Evolutionary conservation across 2,113 vertebrate genomes (phyloP), one percentile per base, ranked within the genome.

Genomic region (Corythaeola cristata): DNA sequence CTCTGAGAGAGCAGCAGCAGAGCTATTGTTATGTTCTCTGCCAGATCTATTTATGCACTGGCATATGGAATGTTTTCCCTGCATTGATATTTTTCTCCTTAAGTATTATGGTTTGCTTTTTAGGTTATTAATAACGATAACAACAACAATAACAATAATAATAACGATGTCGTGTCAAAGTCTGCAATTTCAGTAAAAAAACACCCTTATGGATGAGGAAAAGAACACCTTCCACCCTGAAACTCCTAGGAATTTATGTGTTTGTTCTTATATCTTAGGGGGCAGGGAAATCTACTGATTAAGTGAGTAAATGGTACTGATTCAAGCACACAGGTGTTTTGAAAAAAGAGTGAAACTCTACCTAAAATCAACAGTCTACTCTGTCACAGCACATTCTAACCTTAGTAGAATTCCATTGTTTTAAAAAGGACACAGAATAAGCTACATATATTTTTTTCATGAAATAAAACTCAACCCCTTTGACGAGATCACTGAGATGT

Each of bases 1-100:
- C 32, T 85, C 90, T 47, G 75, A 73, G 71, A 41, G 4, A 90
- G 32, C 45, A 85, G 71, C 49, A 93, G 71, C 58, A 94, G 62
- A 88, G 59, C 59, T 80, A 33, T 47, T 76, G 81, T 89, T 74
- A 18, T 56, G 15, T 44, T 93, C 59, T 77, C 85, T 77, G 28
- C 11, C 30, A 88, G 41, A 45, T 63, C 37, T 94, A 55, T 93
- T 88, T 88, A 84, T 83, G 83, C 37, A 15, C 33, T 44, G 45
- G 47, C 74, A 83, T 50, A 52, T 24, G 55, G 55, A 86, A 76
- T 3, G 37, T 35, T 80, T 92, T 90, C 35, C 11, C 44, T 85
- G 28, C 8, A 1, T 47, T 49, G 47, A 74, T 33, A 35, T 30
- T 63, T 83, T 80, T 75, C 28, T 81, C 24, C 33, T 89, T 55